Evolutionary conservation across 1,140 invertebrate genomes (phyloP).

Genomic region (Hylaeus volcanicus): DNA sequence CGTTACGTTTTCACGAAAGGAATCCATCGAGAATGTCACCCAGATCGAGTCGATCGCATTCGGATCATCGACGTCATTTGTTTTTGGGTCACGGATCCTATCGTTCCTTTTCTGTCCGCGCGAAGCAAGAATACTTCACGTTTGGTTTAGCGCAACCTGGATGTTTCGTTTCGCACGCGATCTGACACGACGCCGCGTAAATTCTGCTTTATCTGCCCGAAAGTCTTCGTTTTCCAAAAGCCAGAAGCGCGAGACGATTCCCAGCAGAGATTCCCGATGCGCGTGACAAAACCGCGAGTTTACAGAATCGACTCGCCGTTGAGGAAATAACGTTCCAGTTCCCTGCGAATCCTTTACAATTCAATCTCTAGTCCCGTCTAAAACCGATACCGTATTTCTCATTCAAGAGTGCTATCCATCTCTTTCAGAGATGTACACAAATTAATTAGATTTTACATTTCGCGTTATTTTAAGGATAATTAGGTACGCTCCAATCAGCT

Average conservation of each 20-base stretch:
- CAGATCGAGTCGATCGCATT: neutral
- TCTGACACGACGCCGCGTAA: conserved; percentile 11
- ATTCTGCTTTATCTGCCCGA: conserved; percentile 21
- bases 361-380: too few species aligned
- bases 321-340: neutral
- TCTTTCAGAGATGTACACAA: too few species aligned
- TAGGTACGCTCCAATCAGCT: too few species aligned
- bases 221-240: conserved; percentile 9
- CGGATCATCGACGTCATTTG: too few species aligned
- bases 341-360: too few species aligned
- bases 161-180: conserved; percentile 6
- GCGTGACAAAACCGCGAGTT: neutral
- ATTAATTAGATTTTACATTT: too few species aligned
- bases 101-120: neutral
- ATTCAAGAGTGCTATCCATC: too few species aligned
- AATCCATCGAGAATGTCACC: too few species aligned
- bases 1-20: too few species aligned
- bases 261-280: neutral
- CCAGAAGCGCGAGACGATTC: neutral
- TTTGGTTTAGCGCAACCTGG: conserved; percentile 7
- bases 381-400: too few species aligned
- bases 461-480: too few species aligned
- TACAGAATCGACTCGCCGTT: neutral
- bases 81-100: too few species aligned
- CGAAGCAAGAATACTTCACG: neutral